Evolutionary conservation across 2,888 invertebrate genomes (phyloP).

Genomic region (Cyrtodaria siliqua): DNA sequence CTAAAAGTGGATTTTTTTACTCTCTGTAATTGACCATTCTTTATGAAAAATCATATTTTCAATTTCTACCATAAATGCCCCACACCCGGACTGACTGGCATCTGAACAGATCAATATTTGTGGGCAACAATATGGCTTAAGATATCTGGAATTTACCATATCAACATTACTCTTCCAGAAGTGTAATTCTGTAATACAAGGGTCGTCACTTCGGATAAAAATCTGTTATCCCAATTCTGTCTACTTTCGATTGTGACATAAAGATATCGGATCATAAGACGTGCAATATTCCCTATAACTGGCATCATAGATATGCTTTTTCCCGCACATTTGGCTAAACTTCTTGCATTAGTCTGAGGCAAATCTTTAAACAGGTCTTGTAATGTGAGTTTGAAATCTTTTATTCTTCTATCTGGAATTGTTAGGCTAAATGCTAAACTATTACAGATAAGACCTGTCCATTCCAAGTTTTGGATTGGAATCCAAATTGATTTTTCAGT

Average conservation of each 20-base stretch:
- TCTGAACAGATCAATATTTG: no score
- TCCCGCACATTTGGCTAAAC: neutral
- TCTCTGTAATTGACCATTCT: neutral
- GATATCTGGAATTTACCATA: no score
- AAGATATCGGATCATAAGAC: neutral
- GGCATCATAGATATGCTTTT: neutral
- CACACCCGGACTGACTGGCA: neutral
- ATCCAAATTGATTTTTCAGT: neutral
- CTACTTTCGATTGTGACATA: no score
- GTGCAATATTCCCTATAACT: neutral
- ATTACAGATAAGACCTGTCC: constrained; percentile 13
- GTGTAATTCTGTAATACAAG: no score
- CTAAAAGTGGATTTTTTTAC: neutral
- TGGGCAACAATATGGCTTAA: no score
- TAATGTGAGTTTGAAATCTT: constrained; percentile 7
- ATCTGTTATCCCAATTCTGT: no score
- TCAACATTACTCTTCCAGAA: no score
- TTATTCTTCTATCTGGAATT: constrained; percentile 20
- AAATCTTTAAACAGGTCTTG: no score
- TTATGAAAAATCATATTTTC: neutral
- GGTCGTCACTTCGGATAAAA: no score
- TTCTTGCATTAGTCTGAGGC: neutral
- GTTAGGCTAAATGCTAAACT: neutral
- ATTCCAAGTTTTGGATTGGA: constrained; percentile 2
- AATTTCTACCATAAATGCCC: neutral